Evolutionary conservation across 92 coral and sea anemone genomes (phyloP), one percentile per base, ranked within the genome.

Genomic region (Galaxea fascicularis): DNA sequence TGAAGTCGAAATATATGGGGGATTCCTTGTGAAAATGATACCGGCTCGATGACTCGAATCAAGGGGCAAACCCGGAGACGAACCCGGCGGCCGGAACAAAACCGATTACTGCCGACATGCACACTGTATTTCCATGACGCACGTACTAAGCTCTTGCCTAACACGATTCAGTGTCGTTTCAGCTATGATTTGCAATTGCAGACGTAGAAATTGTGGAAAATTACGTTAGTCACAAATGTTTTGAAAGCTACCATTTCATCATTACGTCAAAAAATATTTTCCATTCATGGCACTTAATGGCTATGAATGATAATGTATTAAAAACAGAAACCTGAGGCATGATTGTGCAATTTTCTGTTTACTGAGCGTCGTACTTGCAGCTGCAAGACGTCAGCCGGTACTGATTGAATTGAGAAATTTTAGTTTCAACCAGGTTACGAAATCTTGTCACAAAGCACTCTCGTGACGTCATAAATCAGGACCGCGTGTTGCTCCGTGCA

Each of bases 91-190:
- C n/a, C 66, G 69, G 69, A 64, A 64, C 69, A 2, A 27, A 64
- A 11, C 14, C 8, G 18, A 64, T 25, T 25, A 10, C 4, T 17
- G 22, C 4, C n/a, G 10, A 15, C 54, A 15, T 1, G 54, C 54
- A 15, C 41, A 35, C 41, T 2, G 54, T 10, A 21, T 57, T 22
- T 16, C n/a, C 24, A 57, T 57, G 21, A 24, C 63, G 63, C 6
- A 35, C 41, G 41, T 35, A 35, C 41, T 35, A 35, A 35, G 13
- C 27, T 28, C 3, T 41, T 10, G 27, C 26, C 18, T 44, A 8
- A 28, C 4, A 22, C 74, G 74, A 69, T 69, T 69, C 74, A 69
- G 74, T 29, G 47, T 16, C 46, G 74, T 31, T 10, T 69, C 74
- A 69, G 74, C 18, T 10, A 26, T 14, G 8, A 39, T n/a, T 44